Evolutionary conservation across 2,797 vertebrate genomes (phyloP).

Genomic region (Enteromius argenteus): DNA sequence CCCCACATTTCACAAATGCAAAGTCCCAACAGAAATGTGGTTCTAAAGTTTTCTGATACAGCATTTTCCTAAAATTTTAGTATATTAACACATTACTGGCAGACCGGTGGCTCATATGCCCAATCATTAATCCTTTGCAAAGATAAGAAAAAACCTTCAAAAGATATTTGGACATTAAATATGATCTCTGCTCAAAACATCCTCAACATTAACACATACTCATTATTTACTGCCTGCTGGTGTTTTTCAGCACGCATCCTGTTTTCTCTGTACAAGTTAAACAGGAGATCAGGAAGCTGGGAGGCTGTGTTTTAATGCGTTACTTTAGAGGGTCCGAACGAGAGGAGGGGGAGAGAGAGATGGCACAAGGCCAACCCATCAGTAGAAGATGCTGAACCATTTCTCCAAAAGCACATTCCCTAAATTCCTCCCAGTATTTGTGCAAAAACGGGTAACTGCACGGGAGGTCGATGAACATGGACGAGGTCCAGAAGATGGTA

Average conservation of each 20-base stretch:
- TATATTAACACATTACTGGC: background rate
- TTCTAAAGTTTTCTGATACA: background rate
- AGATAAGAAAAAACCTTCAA: background rate
- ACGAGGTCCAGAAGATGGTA: conserved; percentile 14
- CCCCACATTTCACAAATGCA: background rate
- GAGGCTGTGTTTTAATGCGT: conserved; percentile 41
- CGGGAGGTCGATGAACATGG: conserved; percentile 15
- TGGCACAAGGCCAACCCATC: conserved; percentile 45
- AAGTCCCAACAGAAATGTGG: background rate
- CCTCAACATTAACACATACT: conserved; percentile 38
- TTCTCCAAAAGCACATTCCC: conserved; percentile 48
- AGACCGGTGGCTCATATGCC: background rate
- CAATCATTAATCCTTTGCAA: background rate
- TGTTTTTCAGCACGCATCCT: conserved; percentile 61
- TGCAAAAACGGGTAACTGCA: conserved; percentile 27
- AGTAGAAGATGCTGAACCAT: conserved; percentile 40
- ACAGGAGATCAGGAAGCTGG: conserved; percentile 39
- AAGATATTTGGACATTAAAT: conserved; percentile 17
- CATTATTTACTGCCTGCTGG: conserved; percentile 31
- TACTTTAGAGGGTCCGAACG: conserved; percentile 17
- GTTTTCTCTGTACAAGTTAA: conserved; percentile 55
- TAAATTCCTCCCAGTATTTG: conserved; percentile 51
- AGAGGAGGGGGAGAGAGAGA: conserved; percentile 1
- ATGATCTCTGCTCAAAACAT: conserved; percentile 24
- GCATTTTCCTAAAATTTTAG: background rate